Base-by-base conservation (phyloP, 2,113 vertebrate genomes). In the Chaetorhynchus papuensis region DNA sequence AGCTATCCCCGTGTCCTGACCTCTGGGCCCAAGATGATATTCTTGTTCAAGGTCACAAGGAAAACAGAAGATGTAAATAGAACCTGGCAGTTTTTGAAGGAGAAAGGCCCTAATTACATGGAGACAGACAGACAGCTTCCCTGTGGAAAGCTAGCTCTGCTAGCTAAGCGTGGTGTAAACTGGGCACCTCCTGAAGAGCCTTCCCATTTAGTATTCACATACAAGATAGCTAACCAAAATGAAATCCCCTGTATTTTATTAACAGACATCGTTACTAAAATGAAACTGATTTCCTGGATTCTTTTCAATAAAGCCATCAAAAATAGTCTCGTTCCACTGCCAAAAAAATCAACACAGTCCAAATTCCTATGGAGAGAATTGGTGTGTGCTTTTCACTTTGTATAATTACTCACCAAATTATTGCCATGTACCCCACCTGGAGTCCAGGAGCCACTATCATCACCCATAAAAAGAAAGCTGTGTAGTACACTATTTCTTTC, bases 281-380 rank as follows among this genome's bases (percentile, higher is more conserved):
- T 83, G 44, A 96, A 97, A 96, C 45, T 83, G 26, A 89, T 94
- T 97, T 97, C 94, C 96, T 95, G 83, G 78, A 97, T 96, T 94
- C 72, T 93, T 97, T 92, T 87, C 87, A 94, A 70, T 63, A 93
- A 88, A 93, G 15, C 66, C 97, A 96, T 93, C 76, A 97, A 96
- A 97, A 97, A 96, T 97, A 97, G 91, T 94, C 87, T 81, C 49
- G 61, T 79, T 53, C 83, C 72, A 54, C 56, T 93, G 96, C 96
- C 95, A 97, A 96, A 95, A 95, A 83, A 41, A 18, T 89, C 76
- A 86, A 52, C 12, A 9, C 60, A 75, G 70, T 85, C 61, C 77
- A 77, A 91, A 96, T 97, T 97, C 93, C 87, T 96, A 97, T 90
- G 87, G 50, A 96, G 88, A 83, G 86, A 47, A 93, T 88, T 69